Base-by-base conservation (phyloP, 2,888 invertebrate species). In the Congeria kusceri region DNA sequence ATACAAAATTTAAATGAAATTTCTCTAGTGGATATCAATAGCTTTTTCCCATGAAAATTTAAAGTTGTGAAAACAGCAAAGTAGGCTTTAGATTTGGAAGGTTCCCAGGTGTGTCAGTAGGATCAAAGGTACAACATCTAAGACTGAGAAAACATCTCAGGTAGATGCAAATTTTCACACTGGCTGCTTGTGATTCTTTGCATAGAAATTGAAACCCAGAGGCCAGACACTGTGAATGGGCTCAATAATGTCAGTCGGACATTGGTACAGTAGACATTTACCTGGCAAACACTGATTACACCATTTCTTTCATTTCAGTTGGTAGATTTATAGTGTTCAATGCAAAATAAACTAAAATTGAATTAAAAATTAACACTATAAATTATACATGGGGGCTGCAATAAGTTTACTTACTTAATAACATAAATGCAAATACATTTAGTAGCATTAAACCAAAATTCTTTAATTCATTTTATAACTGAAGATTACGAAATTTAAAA, bases 141-240 rank as follows among this genome's bases (percentile, higher is more conserved):
- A 39, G 39, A 39, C 39, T 39, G 39, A 39, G 25, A 58, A 39
- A 27, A 72, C 47, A 23, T 65, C 47, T 29, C 64, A 49, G 32
- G 23, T 32, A 47, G 13, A 58, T 72, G 64, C 64, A 57, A 72
- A 64, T 72, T 72, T 72, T 72, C 71, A 72, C 71, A 72, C 64
- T 29, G 47, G 46, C 44, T 46, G 28, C 5, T 25, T 15, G 9
- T n/a, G n/a, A n/a, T 53, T 53, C 53, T 53, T 25, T 53, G 5
- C 20, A 25, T 25, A 15, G 25, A 20, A 53, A 53, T 53, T 23
- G 20, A 53, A 53, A 53, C 53, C 39, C 39, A 39, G 39, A n/a
- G 25, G 53, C 53, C 53, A 53, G 9, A 53, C 53, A 53, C n/a
- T 53, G 39, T 3, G 39, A 39, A 39, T 53, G 23, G 53, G 53